A percentile compares a stretch with the other conserved stretches of the same genome.
These are phyloP conservation scores for Raja brachyura DNA, from an alignment of 2,113 vertebrate species.

Conservation along the genomic window DNA sequence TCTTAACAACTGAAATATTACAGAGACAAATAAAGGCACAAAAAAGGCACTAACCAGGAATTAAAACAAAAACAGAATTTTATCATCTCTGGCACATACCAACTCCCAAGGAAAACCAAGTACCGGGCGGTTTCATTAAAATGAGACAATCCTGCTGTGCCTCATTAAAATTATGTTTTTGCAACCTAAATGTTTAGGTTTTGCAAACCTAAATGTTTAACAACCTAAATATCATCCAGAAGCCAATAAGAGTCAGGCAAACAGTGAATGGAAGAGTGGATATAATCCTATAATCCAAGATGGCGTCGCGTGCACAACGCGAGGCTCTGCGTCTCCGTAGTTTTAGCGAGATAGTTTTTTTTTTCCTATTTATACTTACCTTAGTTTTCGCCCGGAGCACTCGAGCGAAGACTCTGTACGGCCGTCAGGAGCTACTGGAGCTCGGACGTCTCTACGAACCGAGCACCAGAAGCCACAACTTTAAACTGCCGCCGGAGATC, in stretches of 20 bases:
- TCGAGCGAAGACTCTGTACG: no score
- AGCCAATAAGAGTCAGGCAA: background rate
- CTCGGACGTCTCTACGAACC: no score
- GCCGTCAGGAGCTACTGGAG: no score
- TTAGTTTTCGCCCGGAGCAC: no score
- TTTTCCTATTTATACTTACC: no score
- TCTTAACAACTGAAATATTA: background rate
- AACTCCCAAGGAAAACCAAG: background rate
- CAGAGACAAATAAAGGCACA: background rate
- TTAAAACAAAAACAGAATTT: background rate
- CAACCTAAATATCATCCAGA: background rate
- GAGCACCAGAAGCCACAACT: no score
- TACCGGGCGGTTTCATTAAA: background rate
- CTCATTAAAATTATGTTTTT: slow-evolving; percentile 5
- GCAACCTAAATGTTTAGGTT: background rate
- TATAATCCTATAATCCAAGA: no score
- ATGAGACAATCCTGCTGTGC: slow-evolving; percentile 9
- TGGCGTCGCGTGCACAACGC: no score
- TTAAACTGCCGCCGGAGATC: no score
- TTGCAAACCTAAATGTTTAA: background rate
- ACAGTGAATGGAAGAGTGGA: background rate
- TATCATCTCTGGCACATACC: background rate
- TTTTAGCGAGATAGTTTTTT: no score
- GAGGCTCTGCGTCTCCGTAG: no score
- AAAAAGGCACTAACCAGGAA: background rate